Evolutionary conservation across 2,797 vertebrate species (phyloP), one percentile per base, ranked within the genome.

Genomic region (Centroberyx gerrardi): DNA sequence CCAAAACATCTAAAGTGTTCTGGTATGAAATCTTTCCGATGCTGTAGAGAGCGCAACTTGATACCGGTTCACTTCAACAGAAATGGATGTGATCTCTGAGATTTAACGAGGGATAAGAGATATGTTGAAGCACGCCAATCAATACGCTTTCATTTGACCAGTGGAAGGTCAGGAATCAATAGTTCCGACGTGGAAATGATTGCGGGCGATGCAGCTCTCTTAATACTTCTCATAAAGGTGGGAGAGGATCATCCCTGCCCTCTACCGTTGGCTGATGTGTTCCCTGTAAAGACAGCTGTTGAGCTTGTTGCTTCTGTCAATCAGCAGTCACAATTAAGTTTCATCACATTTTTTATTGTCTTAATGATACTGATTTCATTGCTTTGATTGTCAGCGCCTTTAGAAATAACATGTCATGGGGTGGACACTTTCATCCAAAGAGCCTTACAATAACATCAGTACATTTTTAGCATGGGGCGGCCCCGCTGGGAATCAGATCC

Each of bases 81-180:
- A 17, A 15, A 53, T 65, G 27, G 40, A n/a, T 48, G 44, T 63
- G 28, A 31, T 33, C n/a, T 17, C 3, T 40, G 3, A 52, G 59
- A 67, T 77, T 75, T 65, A 46, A 72, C 66, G 22, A 54, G 52
- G n/a, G 51, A 44, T 33, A 13, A 72, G 33, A 52, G 1, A 55
- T 49, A 13, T 74, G 81, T 74, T 38, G 49, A 62, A 53, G 54
- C 62, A 28, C n/a, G 72, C 33, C 55, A 77, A 84, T 86, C 83
- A 44, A 62, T 80, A 64, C 1, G 4, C 67, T 77, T 84, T 80
- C 65, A 74, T 84, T 77, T 74, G 29, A 73, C 48, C 68, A 78
- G 68, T 58, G 75, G 31, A 80, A 31, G 31, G 48, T 33, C 28
- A 29, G 55, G 44, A 68, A 87, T 87, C 84, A 52, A 78, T 84